Evolutionary conservation across 1,140 invertebrate genomes (phyloP), one percentile per base, ranked within the genome.

Genomic region (Oncopodura yosiiana): DNA sequence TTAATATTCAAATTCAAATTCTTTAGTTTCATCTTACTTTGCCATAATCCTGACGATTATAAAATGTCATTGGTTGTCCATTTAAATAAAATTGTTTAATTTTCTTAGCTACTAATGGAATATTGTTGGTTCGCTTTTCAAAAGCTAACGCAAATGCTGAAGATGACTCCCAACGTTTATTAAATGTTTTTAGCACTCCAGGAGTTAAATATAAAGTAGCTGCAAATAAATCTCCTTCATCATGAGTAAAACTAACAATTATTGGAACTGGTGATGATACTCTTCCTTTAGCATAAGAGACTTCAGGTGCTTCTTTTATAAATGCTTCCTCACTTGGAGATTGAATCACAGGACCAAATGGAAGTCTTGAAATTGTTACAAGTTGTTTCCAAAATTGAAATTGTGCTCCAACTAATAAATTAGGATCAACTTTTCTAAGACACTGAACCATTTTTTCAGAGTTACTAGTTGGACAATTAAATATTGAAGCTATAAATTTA

Each of bases 151-250:
- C 27, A 34, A 46, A 46, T 4, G 44, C 27, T 32, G 21, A 46
- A 11, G 34, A 34, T 32, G 30, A 18, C 9, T 32, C 2, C 44
- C 44, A 46, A 21, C 23, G 14, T 18, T 6, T 32, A 14, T 19
- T 12, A 32, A 46, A 21, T 9, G 18, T 5, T 4, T 34, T 12
- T 9, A 46, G 8, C 8, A 46, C 16, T 19, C 44, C 44, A 21
- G 44, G 44, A 12, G n/a, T 21, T 21, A 11, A 16, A 16, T 16
- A 9, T 8, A 42, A 16, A n/a, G 19, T 21, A n/a, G 46, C 46
- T n/a, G 46, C 32, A 38, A 49, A 49, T 37, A 49, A 23, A 2
- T 18, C 16, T 1, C 46, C 46, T 38, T 49, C 46, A 27, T 49
- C 34, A 16, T 36, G 4, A 8, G 38, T 34, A 3, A 49, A 19